phyloP scores from a whole-genome alignment of 2,888 invertebrate species.

The Drosophila mulleri region DNA sequence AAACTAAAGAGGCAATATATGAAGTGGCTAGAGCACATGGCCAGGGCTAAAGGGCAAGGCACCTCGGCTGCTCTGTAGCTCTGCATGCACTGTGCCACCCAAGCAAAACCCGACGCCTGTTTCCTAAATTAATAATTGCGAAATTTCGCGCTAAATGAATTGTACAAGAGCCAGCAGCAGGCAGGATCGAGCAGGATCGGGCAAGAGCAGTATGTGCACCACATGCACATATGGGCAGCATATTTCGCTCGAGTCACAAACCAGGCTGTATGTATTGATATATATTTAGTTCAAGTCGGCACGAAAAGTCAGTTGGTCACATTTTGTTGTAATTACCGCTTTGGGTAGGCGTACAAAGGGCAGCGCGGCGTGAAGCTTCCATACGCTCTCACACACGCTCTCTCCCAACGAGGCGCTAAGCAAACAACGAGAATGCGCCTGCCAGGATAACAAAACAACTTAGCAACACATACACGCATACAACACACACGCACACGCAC shows the following conservation, averaged over 20 bases:
- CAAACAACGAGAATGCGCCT: conserved; percentile 36
- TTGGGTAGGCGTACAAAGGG: conserved; percentile 46
- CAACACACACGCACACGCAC: conserved; percentile 53
- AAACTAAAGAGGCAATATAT: conserved; percentile 33
- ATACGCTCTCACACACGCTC: conserved; percentile 14
- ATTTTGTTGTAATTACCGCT: conserved; percentile 50
- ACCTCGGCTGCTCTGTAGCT: neutral
- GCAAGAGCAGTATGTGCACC: conserved; percentile 12
- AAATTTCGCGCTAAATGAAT: conserved; percentile 64
- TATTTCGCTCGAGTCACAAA: conserved; percentile 38
- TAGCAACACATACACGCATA: conserved; percentile 23
- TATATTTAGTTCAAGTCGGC: conserved; percentile 12
- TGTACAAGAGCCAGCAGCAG: conserved; percentile 14
- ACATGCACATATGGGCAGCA: conserved; percentile 62
- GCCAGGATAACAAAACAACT: conserved; percentile 32
- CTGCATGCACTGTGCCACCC: conserved; percentile 24
- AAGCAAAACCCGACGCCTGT: conserved; percentile 48
- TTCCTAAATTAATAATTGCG: conserved; percentile 74
- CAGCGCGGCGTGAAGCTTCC: conserved; percentile 68
- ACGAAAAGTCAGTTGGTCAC: conserved; percentile 66
- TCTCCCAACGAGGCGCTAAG: conserved; percentile 20
- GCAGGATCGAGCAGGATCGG: conserved; percentile 13
- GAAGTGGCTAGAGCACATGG: conserved; percentile 62
- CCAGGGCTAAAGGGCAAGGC: neutral
- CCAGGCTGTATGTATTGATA: conserved; percentile 10